phyloP scores from a whole-genome alignment of 2,113 vertebrate genomes.

The Panthera leo region DNA sequence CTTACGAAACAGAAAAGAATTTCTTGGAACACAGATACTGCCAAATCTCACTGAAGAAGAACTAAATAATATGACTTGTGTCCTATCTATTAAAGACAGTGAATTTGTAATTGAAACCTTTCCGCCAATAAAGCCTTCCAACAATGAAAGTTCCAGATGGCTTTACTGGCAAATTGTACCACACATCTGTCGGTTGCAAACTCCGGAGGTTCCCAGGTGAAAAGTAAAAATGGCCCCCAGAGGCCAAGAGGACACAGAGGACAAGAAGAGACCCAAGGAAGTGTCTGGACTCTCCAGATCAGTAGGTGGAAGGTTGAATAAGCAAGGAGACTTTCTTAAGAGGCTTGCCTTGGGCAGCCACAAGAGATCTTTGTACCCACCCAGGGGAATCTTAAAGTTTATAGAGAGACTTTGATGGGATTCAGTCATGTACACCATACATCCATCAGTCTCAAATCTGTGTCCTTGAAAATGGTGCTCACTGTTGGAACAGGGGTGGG shows the following conservation, averaged over 20 bases:
- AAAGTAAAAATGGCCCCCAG: background rate
- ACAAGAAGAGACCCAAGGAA: background rate
- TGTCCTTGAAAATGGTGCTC: background rate
- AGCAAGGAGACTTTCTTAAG: background rate
- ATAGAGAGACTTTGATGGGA: background rate
- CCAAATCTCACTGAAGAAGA: background rate
- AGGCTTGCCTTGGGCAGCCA: background rate
- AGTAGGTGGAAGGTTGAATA: background rate
- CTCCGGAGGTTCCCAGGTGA: background rate
- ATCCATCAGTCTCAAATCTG: background rate
- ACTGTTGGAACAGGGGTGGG: background rate
- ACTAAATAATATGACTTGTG: background rate
- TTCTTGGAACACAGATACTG: background rate
- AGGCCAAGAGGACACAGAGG: background rate
- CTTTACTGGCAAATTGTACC: background rate
- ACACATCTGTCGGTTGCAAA: background rate
- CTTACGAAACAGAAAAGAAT: background rate
- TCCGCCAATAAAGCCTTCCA: background rate
- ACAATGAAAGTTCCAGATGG: background rate
- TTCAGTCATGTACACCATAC: too few relatives aligned
- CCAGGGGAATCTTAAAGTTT: background rate
- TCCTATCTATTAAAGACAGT: background rate
- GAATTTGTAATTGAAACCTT: background rate
- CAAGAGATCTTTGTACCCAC: background rate
- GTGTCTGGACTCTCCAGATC: too few relatives aligned